Percentiles rank a stretch among this genome's conserved stretches.
phyloP scores from a whole-genome alignment of 2,797 vertebrate species.

The Takifugu ocellatus region DNA sequence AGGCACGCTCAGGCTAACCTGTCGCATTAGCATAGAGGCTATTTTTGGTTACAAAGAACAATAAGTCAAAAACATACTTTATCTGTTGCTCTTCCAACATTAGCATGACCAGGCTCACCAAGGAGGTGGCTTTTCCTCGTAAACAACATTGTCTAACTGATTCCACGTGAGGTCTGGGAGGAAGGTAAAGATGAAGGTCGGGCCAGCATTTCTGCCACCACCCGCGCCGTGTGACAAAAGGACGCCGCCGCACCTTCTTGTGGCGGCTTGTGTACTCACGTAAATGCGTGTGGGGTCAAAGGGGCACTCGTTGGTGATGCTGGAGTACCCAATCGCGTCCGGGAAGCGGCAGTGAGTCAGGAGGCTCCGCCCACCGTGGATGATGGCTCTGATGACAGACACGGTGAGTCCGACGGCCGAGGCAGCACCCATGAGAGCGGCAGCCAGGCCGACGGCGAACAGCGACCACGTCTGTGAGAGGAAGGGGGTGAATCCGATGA shows the following conservation, averaged over 20 bases:
- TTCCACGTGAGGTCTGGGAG: slow-evolving; percentile 28
- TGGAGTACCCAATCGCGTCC: slow-evolving; percentile 62
- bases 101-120: too few species aligned
- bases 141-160: too few species aligned
- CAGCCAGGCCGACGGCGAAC: slow-evolving; percentile 70
- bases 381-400: slow-evolving; percentile 77
- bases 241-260: neutral
- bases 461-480: slow-evolving; percentile 77
- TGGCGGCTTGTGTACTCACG: slow-evolving; percentile 71
- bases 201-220: slow-evolving; percentile 44
- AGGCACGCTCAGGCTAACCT: too few species aligned
- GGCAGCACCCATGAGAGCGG: slow-evolving; percentile 74
- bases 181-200: slow-evolving; percentile 22
- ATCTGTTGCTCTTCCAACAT: too few species aligned
- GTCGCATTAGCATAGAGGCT: too few species aligned
- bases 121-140: too few species aligned
- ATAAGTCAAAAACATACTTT: too few species aligned
- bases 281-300: slow-evolving; percentile 89
- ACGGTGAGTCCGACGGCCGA: slow-evolving; percentile 77
- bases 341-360: slow-evolving; percentile 78
- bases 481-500: neutral
- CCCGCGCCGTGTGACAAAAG: slow-evolving; percentile 3
- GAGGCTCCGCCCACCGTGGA: slow-evolving; percentile 76
- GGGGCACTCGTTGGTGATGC: slow-evolving; percentile 80
- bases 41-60: too few species aligned